Evolutionary conservation across 2,888 invertebrate species (phyloP).

Genomic region (Sceliomorpha sp.): DNA sequence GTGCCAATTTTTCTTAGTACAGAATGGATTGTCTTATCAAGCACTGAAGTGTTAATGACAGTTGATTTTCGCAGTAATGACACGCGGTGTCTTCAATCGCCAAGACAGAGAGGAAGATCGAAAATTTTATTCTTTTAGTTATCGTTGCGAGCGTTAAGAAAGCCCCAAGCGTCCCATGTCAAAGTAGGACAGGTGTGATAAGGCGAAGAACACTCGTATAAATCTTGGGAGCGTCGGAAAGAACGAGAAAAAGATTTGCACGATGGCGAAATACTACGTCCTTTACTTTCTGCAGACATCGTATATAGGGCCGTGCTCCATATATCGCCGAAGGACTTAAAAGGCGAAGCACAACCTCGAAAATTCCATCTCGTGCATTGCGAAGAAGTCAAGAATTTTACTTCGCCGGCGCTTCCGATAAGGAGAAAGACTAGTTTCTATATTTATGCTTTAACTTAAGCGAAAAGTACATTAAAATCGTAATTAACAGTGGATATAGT

Average conservation of each 20-base stretch:
- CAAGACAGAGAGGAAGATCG: slow-evolving; percentile 39
- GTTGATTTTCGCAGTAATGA: slow-evolving; percentile 40
- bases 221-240: slow-evolving; percentile 36
- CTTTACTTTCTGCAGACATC: slow-evolving; percentile 21
- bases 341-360: slow-evolving; percentile 17
- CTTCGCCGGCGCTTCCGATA: slow-evolving; percentile 24
- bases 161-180: slow-evolving; percentile 51
- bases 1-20: too few relatives aligned
- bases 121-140: slow-evolving; percentile 54
- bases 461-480: too few relatives aligned
- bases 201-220: slow-evolving; percentile 54
- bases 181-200: slow-evolving; percentile 54
- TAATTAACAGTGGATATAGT: too few relatives aligned
- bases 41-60: slow-evolving; percentile 15
- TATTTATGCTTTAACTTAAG: slow-evolving; percentile 34
- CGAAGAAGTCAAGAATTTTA: slow-evolving; percentile 15
- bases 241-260: slow-evolving; percentile 48
- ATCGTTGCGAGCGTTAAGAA: slow-evolving; percentile 38
- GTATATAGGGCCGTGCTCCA: slow-evolving; percentile 22
- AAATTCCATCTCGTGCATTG: slow-evolving; percentile 23
- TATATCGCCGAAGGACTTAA: slow-evolving; percentile 10
- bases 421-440: slow-evolving; percentile 34
- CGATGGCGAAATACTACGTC: slow-evolving; percentile 31
- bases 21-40: too few relatives aligned
- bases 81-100: slow-evolving; percentile 24